phyloP scores from a whole-genome alignment of 2,113 vertebrate genomes.

The Psophia crepitans region DNA sequence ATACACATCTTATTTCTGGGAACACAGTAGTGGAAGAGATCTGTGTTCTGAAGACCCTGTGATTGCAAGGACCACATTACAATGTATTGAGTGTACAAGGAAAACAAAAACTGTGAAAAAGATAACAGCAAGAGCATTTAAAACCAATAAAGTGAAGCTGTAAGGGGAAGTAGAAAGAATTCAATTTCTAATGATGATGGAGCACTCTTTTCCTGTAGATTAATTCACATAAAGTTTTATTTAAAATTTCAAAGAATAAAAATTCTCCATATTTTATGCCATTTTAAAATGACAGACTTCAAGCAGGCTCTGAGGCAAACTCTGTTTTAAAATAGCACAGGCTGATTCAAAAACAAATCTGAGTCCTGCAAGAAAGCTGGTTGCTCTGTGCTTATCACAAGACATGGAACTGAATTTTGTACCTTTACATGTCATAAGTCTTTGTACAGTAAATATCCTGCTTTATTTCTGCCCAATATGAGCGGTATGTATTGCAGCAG shows the following conservation, averaged over 20 bases:
- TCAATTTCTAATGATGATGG: not conserved
- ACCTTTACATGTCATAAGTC: not conserved
- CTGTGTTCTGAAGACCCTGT: not conserved
- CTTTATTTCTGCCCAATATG: not conserved
- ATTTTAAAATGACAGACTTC: constrained; percentile 12
- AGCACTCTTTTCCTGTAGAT: not conserved
- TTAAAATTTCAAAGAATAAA: not conserved
- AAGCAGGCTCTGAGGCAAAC: not conserved
- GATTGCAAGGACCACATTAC: not conserved
- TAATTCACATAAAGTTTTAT: not conserved
- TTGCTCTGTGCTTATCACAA: not conserved
- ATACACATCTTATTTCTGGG: not conserved
- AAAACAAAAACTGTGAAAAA: not conserved
- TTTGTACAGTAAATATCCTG: not conserved
- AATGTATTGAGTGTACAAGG: not conserved
- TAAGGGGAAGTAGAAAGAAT: not conserved
- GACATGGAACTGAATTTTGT: not conserved
- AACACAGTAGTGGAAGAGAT: not conserved
- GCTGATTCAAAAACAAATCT: not conserved
- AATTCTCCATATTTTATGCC: not conserved
- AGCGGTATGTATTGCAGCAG: not conserved
- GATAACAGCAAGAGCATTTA: not conserved
- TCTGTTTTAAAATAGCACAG: not conserved
- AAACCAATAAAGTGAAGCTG: not conserved
- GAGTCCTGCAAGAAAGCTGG: not conserved